Conservation (phyloP, 23 tunicate genomes). For the Trididemnum nubilum region DNA sequence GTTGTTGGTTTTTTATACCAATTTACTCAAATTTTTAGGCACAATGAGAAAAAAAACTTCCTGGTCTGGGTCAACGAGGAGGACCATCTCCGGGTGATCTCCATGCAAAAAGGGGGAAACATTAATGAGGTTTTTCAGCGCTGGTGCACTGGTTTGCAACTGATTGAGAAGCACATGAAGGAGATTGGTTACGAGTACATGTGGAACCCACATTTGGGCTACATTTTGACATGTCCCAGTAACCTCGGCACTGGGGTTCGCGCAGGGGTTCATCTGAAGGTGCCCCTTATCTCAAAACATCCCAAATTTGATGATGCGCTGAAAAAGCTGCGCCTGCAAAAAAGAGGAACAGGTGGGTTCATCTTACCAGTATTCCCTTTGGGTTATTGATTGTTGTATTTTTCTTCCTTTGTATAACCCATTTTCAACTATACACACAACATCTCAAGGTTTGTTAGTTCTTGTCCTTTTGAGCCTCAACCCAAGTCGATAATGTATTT, state of each 20-base stretch:
- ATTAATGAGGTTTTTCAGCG: constrained; percentile 74
- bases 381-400: no score
- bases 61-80: constrained; percentile 92
- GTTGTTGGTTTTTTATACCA: no score
- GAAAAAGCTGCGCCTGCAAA: constrained; percentile 90
- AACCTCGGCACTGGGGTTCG: constrained; percentile 98
- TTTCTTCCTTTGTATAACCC: no score
- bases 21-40: no score
- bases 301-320: constrained; percentile 81
- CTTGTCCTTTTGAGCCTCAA: no score
- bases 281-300: constrained; percentile 65
- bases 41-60: constrained; percentile 95
- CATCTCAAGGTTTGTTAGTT: no score
- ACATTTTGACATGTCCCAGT: constrained; percentile 96
- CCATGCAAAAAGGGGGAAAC: constrained; percentile 93
- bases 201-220: constrained; percentile 98
- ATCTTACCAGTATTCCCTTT: no score
- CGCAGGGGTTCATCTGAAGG: constrained; percentile 94
- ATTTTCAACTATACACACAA: no score
- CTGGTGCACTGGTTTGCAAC: constrained; percentile 73
- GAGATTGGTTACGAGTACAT: constrained; percentile 84
- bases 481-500: no score
- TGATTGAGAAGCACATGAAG: constrained; percentile 84
- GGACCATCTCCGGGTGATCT: constrained; percentile 88
- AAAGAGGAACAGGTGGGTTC: constrained; percentile 76